phyloP scores from a whole-genome alignment of 2,888 invertebrate genomes.

The Chrysolina haemoptera region DNA sequence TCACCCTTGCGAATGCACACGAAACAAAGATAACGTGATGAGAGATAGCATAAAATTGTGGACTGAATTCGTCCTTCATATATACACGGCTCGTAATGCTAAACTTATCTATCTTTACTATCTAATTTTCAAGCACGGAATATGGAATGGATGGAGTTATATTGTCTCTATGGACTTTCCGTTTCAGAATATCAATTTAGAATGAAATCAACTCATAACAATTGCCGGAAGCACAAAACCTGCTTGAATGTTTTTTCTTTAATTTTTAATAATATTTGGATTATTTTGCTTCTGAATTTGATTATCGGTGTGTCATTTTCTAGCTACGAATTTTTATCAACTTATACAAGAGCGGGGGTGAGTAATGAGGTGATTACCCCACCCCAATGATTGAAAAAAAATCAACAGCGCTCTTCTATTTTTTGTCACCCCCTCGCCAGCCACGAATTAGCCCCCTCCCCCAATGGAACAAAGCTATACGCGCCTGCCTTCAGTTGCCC shows the following conservation, averaged over 20 bases:
- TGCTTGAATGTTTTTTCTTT: not conserved
- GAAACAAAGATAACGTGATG: constrained; percentile 42
- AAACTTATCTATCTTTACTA: constrained; percentile 45
- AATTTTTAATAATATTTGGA: no score
- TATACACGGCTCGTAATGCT: constrained; percentile 38
- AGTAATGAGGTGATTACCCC: no score
- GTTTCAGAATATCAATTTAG: not conserved
- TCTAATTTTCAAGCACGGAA: constrained; percentile 46
- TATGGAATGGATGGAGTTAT: constrained; percentile 40
- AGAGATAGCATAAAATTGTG: constrained; percentile 44
- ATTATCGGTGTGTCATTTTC: no score
- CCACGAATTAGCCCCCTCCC: no score
- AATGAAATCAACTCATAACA: not conserved
- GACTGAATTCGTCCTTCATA: constrained; percentile 42
- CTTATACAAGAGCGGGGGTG: no score
- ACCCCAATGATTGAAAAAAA: no score
- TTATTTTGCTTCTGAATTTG: no score
- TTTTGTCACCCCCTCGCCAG: no score
- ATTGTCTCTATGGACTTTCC: constrained; percentile 5
- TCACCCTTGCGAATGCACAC: constrained; percentile 45
- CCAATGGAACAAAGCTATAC: no score
- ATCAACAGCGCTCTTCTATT: no score
- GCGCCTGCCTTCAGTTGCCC: no score
- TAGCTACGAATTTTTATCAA: no score
- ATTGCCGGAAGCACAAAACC: not conserved